A percentile compares a stretch with the other conserved stretches of the same genome.
Conservation (phyloP, 2,113 vertebrate species). For the Oreochromis aureus region DNA sequence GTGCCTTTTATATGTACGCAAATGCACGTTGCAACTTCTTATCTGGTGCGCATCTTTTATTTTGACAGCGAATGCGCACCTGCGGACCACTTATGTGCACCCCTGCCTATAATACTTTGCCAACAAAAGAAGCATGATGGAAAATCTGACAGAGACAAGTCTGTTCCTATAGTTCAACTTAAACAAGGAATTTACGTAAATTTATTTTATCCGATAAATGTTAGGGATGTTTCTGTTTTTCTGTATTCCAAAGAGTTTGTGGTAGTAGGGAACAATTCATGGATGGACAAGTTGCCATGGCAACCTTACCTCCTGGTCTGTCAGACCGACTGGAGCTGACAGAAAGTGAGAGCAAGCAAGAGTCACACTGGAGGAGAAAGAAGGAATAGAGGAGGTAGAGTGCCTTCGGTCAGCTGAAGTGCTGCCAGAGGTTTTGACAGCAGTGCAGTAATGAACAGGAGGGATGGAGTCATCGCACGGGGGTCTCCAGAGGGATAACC, state of each 20-base stretch:
- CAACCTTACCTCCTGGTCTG: conserved; percentile 54
- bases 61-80: too few species aligned
- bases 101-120: not conserved
- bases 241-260: not conserved
- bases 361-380: conserved; percentile 7
- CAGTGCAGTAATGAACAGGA: conserved; percentile 33
- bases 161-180: not conserved
- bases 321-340: conserved; percentile 47
- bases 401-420: conserved; percentile 5
- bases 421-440: conserved; percentile 48
- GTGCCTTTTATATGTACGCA: too few species aligned
- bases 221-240: not conserved
- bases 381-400: not conserved
- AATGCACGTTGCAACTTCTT: too few species aligned
- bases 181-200: not conserved
- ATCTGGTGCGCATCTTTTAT: too few species aligned
- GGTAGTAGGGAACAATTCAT: not conserved
- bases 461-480: not conserved
- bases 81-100: too few species aligned
- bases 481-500: conserved; percentile 4
- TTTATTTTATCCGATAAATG: not conserved
- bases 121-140: not conserved
- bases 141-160: not conserved
- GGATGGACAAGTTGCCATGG: conserved; percentile 60
- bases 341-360: conserved; percentile 23